Evolutionary conservation across 2,797 vertebrate species (phyloP), one percentile per base, ranked within the genome.

Genomic region (Mus minutoides): DNA sequence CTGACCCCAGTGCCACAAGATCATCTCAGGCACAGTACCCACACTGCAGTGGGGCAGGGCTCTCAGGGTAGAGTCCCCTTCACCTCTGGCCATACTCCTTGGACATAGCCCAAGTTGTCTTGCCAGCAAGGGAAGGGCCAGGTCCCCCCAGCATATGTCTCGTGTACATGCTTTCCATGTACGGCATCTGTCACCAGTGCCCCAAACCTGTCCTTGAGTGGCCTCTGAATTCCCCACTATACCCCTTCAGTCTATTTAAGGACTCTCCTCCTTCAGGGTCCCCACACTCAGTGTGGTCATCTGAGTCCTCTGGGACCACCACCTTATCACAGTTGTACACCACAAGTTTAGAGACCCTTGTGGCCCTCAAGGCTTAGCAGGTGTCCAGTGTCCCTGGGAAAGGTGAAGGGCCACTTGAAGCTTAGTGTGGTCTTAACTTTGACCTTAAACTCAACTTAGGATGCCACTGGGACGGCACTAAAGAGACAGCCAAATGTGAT

Each of bases 341-440:
- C 16, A 29, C 24, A 56, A 80, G 62, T 19, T 52, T 26, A 43
- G 26, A 22, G 26, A 69, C 34, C 46, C 29, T 17, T 58, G n/a
- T 31, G n/a, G 56, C 26, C 84, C 60, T 56, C 9, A 13, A 80
- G 26, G n/a, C 54, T 37, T 17, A 37, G 77, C 31, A 31, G 78
- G 56, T 19, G n/a, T 40, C 29, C 37, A 76, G 16, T 31, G 12
- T 46, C 37, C 54, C 56, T 4, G 14, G n/a, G 46, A 40, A 77
- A 46, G 58, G 31, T 14, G 69, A 82, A 77, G 37, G 69, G n/a
- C 19, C 49, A 79, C 77, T n/a, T 40, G 46, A 89, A 26, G 19
- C 37, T 77, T 56, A 77, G 87, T 24, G 34, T 76, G 31, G 31
- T n/a, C 40, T 77, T 21, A 49, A 89, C 87, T 56, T 62, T 89